Base-by-base conservation (phyloP, 2,797 vertebrate species). In the Microctenopoma lineatum region DNA sequence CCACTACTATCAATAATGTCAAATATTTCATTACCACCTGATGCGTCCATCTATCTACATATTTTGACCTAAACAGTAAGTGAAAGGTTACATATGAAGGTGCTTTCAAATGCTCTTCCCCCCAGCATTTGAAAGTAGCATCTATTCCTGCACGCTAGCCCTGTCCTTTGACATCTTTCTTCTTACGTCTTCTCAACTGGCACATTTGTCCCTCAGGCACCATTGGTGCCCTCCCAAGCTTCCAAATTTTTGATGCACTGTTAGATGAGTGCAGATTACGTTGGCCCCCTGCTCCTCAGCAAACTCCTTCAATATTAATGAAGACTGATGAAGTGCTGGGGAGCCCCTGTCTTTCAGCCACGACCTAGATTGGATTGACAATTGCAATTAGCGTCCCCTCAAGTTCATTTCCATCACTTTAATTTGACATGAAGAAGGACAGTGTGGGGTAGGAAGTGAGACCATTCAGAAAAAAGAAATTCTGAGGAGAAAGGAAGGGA, bases 361-460 rank as follows among this genome's bases (percentile, higher is more conserved):
- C 73, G 73, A 84, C 89, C 87, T 82, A 91, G 90, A 94, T 91
- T 90, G 90, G 93, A 94, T 93, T 94, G 94, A 95, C 94, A 94
- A 90, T 93, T 84, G 89, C 94, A 95, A 94, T 95, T 95, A 95
- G 92, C 85, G 78, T 89, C 89, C 91, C 88, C 89, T 92, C 93
- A 92, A 93, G 90, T 94, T 93, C 92, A 93, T 92, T 93, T 93
- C 91, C 91, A 92, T 95, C 92, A 93, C 89, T 93, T 94, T 93
- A 93, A 93, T 93, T 91, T 94, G 93, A 94, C 93, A 92, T 27
- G 86, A 88, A 81, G 87, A 91, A 87, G 84, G 92, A 92, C 89
- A 90, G 83, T 84, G 90, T 39, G 79, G 62, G 74, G 67, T 44
- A 81, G 76, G 75, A 75, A 79, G 80, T 66, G 84, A 81, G 84